A percentile compares a stretch with the other conserved stretches of the same genome.
phyloP scores from a whole-genome alignment of 2,113 vertebrate genomes.

The Chauna torquata region DNA sequence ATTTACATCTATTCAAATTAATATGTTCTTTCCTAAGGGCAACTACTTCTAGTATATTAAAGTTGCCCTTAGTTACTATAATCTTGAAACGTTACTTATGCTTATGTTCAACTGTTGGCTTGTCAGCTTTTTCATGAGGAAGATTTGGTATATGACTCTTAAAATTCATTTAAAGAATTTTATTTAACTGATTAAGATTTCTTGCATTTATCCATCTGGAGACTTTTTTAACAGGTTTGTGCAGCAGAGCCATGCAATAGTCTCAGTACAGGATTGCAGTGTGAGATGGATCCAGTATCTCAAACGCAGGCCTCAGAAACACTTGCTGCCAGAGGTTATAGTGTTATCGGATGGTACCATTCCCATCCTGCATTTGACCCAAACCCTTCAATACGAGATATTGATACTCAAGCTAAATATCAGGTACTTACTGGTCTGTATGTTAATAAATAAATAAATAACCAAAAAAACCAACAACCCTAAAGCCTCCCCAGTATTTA shows the following conservation, averaged over 20 bases:
- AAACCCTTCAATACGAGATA: constrained; percentile 93
- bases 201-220: background rate
- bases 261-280: constrained; percentile 95
- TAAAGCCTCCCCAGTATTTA: fast-evolving
- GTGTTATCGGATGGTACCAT: constrained; percentile 96
- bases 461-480: fast-evolving
- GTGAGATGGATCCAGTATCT: constrained; percentile 97
- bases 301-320: constrained; percentile 93
- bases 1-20: background rate
- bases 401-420: constrained; percentile 96
- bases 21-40: background rate
- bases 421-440: constrained; percentile 78
- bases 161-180: background rate
- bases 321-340: constrained; percentile 84
- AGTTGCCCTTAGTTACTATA: background rate
- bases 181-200: background rate
- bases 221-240: constrained; percentile 78
- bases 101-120: background rate
- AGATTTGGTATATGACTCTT: background rate
- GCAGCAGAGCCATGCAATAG: constrained; percentile 95
- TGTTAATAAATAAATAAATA: fast-evolving
- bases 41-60: background rate
- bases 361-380: constrained; percentile 96
- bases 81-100: background rate
- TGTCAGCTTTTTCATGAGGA: background rate